Evolutionary conservation across 2,888 invertebrate genomes (phyloP).

Genomic region (Hypomecis atomaria): DNA sequence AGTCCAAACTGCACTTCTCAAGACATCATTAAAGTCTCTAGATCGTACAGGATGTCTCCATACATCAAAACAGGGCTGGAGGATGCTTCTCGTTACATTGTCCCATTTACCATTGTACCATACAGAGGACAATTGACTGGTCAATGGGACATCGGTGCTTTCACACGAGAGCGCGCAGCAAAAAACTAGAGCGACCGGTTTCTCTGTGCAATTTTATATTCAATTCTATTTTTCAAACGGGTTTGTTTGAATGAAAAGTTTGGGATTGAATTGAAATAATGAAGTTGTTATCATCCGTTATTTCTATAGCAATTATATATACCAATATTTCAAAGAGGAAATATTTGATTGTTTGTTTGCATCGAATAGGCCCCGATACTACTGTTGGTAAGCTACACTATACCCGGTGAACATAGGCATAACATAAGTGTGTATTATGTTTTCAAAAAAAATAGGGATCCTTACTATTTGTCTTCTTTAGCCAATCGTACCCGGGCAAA

Average conservation of each 20-base stretch:
- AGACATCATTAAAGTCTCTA: background rate
- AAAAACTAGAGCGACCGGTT: slow-evolving; percentile 12
- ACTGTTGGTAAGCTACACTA: too few relatives aligned
- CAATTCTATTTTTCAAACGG: background rate
- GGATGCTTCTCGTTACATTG: slow-evolving; percentile 23
- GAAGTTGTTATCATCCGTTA: background rate
- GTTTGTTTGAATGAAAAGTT: background rate
- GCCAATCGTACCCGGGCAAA: too few relatives aligned
- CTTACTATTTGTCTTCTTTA: too few relatives aligned
- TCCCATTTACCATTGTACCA: slow-evolving; percentile 3
- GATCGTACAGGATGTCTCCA: slow-evolving; percentile 9
- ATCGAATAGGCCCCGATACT: too few relatives aligned
- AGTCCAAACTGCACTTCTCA: background rate
- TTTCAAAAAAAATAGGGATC: too few relatives aligned
- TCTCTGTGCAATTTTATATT: background rate
- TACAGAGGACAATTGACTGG: slow-evolving; percentile 14
- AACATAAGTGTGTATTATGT: too few relatives aligned
- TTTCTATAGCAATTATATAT: background rate
- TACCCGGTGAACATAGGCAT: too few relatives aligned
- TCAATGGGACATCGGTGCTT: slow-evolving; percentile 18
- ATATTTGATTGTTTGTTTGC: too few relatives aligned
- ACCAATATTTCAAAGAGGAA: too few relatives aligned
- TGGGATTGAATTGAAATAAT: background rate
- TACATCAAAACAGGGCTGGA: slow-evolving; percentile 13
- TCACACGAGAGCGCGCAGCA: slow-evolving; percentile 18